phyloP scores from a whole-genome alignment of 2,113 vertebrate genomes.

The Eira barbara region DNA sequence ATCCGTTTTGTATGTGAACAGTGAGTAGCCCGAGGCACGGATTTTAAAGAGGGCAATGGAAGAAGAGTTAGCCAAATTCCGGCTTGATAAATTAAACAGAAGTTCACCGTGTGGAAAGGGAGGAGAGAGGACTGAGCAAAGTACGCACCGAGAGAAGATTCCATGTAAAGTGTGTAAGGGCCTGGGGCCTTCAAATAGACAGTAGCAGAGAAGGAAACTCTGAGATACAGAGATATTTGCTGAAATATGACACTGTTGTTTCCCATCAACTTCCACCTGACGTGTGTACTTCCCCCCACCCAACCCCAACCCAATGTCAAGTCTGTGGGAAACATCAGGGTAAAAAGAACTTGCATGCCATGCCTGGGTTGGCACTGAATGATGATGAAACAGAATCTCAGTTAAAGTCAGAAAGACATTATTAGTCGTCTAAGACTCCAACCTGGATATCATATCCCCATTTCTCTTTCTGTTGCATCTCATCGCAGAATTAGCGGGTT shows the following conservation, averaged over 20 bases:
- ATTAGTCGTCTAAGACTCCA: neutral
- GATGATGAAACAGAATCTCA: neutral
- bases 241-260: neutral
- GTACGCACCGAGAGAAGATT: neutral
- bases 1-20: neutral
- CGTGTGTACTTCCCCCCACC: fast-evolving
- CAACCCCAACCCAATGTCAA: neutral
- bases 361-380: neutral
- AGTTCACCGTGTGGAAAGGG: neutral
- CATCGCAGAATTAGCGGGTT: neutral
- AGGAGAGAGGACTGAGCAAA: neutral
- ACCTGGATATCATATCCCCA: neutral
- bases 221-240: neutral
- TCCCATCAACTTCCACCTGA: neutral
- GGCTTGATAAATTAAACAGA: neutral
- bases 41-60: neutral
- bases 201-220: neutral
- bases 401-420: neutral
- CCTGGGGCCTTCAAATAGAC: neutral
- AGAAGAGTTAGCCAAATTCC: neutral
- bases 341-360: neutral
- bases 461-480: neutral
- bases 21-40: neutral
- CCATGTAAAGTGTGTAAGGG: neutral
- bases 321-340: neutral